phyloP scores from a whole-genome alignment of 1,140 invertebrate genomes.

The Bombus pascuorum region DNA sequence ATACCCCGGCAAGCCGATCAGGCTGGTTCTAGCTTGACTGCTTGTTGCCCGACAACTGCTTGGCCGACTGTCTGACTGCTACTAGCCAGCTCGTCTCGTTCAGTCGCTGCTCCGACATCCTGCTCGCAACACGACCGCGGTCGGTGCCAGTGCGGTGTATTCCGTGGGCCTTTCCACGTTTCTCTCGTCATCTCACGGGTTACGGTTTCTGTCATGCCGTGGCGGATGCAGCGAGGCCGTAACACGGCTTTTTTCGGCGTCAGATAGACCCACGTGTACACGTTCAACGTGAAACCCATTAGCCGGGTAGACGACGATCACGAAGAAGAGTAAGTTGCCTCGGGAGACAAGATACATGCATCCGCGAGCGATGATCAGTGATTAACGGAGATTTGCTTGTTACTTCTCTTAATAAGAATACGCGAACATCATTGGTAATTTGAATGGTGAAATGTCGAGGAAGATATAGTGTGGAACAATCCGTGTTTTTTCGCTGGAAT shows the following conservation, averaged over 20 bases:
- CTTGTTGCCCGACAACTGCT: conserved; percentile 20
- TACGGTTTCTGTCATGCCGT: conserved; percentile 32
- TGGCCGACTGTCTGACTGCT: conserved; percentile 29
- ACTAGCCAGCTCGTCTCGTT: conserved; percentile 48
- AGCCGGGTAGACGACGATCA: no score
- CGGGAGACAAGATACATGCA: neutral
- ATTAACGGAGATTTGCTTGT: neutral
- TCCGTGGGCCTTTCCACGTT: conserved; percentile 19
- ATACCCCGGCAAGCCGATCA: conserved; percentile 1
- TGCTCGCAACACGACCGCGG: conserved; percentile 51
- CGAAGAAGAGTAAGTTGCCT: conserved; percentile 25
- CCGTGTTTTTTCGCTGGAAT: neutral
- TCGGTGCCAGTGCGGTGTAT: neutral
- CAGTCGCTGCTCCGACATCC: conserved; percentile 67
- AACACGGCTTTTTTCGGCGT: conserved; percentile 28
- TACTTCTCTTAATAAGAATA: neutral
- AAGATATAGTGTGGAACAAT: neutral
- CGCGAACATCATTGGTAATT: neutral
- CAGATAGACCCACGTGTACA: conserved; percentile 29
- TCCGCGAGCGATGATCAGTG: neutral
- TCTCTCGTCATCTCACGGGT: neutral
- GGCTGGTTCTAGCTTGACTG: conserved; percentile 28
- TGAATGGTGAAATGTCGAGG: neutral
- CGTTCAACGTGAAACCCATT: neutral
- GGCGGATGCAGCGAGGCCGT: neutral